phyloP scores from a whole-genome alignment of 2,113 vertebrate genomes.

The Canis aureus region DNA sequence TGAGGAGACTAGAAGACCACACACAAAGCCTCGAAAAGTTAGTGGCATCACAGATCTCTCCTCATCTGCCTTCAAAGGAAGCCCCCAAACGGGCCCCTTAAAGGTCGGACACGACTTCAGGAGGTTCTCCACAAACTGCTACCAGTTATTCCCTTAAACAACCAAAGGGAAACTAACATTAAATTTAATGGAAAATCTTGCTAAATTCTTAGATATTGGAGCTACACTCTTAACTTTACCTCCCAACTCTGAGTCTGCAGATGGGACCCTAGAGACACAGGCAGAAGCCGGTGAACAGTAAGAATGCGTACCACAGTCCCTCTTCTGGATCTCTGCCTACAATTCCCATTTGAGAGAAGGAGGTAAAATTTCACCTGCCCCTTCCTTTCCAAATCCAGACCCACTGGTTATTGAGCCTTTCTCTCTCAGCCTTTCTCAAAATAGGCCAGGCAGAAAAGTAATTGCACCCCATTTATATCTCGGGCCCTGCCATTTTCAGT shows the following conservation, averaged over 20 bases:
- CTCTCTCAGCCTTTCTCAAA: background rate
- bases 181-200: background rate
- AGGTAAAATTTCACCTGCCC: background rate
- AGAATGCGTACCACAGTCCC: background rate
- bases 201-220: background rate
- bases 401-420: background rate
- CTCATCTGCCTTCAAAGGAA: background rate
- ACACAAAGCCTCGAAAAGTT: background rate
- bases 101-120: background rate
- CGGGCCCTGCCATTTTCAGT: background rate
- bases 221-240: background rate
- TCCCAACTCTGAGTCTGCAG: background rate
- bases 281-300: background rate
- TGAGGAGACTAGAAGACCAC: background rate
- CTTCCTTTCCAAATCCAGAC: background rate
- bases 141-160: background rate
- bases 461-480: background rate
- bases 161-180: background rate
- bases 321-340: background rate
- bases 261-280: background rate
- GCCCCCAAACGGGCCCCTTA: background rate
- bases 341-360: background rate
- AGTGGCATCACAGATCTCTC: background rate
- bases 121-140: background rate
- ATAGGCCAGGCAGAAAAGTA: background rate